Evolutionary conservation across 2,888 invertebrate species (phyloP).

Genomic region (Tetragonisca angustula): DNA sequence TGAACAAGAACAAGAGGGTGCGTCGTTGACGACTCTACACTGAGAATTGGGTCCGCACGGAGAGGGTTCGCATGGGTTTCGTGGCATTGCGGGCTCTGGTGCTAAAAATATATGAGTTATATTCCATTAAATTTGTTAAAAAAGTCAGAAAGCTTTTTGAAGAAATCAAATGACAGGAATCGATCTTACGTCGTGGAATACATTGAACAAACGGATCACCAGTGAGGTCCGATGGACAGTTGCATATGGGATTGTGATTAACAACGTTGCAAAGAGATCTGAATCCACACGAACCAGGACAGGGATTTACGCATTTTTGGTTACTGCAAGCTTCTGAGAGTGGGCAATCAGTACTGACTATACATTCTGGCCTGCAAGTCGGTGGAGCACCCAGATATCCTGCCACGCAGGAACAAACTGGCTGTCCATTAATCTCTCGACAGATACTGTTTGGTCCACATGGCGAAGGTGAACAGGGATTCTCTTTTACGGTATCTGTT

Average conservation of each 20-base stretch:
- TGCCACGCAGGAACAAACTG: conserved; percentile 85
- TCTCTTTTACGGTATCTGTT: conserved; percentile 79
- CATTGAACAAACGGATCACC: neutral
- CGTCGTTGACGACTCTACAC: conserved; percentile 84
- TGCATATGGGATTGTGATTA: conserved; percentile 84
- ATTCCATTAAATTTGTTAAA: too few relatives aligned
- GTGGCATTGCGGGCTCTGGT: neutral
- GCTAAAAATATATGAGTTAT: neutral
- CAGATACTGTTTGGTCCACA: conserved; percentile 91
- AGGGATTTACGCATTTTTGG: conserved; percentile 90
- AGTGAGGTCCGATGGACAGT: conserved; percentile 64
- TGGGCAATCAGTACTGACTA: conserved; percentile 91
- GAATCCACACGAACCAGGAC: conserved; percentile 88
- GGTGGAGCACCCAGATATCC: conserved; percentile 88
- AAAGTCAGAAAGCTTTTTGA: too few relatives aligned
- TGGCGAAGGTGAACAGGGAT: conserved; percentile 91
- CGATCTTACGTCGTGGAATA: neutral
- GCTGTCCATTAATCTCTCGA: conserved; percentile 5
- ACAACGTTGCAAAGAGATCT: conserved; percentile 85
- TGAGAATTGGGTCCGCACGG: conserved; percentile 81
- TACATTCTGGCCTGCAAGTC: conserved; percentile 92
- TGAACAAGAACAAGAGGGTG: conserved; percentile 85
- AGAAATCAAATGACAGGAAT: too few relatives aligned
- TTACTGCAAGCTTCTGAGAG: conserved; percentile 88
- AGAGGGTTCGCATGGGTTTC: conserved; percentile 81